phyloP scores from a whole-genome alignment of 1,140 invertebrate genomes.

The Drosophila jambulina region DNA sequence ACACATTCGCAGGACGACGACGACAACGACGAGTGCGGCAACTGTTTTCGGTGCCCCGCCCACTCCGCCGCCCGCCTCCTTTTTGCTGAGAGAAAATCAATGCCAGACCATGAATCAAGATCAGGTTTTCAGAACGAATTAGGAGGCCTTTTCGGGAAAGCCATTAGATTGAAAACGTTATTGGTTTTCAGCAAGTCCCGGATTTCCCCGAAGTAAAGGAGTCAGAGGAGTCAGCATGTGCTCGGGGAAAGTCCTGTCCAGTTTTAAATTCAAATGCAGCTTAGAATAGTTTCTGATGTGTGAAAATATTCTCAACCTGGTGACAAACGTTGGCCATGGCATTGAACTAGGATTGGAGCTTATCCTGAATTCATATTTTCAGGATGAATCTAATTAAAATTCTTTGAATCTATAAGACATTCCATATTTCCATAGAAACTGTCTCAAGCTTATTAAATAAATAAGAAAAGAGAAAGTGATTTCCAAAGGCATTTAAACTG shows the following conservation, averaged over 20 bases:
- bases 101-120: slow-evolving; percentile 60
- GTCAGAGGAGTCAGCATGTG: not conserved
- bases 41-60: slow-evolving; percentile 40
- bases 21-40: slow-evolving; percentile 27
- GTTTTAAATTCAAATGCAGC: not conserved
- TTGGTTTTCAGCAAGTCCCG: slow-evolving; percentile 10
- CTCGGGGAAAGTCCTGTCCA: too few relatives aligned
- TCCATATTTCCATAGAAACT: not conserved
- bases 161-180: slow-evolving; percentile 17
- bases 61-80: slow-evolving; percentile 26
- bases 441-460: not conserved
- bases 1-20: slow-evolving; percentile 11
- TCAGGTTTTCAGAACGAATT: slow-evolving; percentile 50
- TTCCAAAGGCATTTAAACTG: not conserved
- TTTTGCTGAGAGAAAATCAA: slow-evolving; percentile 75
- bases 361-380: not conserved
- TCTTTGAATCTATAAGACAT: not conserved
- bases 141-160: slow-evolving; percentile 14
- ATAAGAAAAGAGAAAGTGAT: not conserved
- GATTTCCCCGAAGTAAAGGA: slow-evolving; percentile 2
- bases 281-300: not conserved
- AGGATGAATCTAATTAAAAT: not conserved
- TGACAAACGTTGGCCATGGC: not conserved
- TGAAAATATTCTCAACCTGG: not conserved
- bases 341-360: not conserved